Evolutionary conservation across 2,113 vertebrate genomes (phyloP).

Genomic region (Poecilia latipinna): DNA sequence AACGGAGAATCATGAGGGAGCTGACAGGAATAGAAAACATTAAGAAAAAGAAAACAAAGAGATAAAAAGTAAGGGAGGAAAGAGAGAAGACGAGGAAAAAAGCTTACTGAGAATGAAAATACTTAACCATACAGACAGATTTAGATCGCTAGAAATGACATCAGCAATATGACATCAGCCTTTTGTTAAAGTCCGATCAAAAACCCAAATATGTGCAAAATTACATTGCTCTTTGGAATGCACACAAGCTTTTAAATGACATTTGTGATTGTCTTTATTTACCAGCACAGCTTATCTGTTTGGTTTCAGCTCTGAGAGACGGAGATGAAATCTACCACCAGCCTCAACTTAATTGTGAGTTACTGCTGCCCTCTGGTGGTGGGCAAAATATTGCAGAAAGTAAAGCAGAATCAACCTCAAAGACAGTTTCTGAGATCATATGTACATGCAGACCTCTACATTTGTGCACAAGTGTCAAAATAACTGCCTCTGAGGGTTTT

Average conservation of each 20-base stretch:
- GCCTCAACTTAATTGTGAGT: slow-evolving; percentile 31
- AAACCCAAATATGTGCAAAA: neutral
- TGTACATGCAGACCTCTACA: neutral
- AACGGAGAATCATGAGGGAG: neutral
- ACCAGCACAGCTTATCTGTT: neutral
- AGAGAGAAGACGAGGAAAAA: neutral
- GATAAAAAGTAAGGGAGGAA: neutral
- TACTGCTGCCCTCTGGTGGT: slow-evolving; percentile 72
- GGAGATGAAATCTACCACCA: neutral
- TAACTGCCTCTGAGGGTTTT: neutral
- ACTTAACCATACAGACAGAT: too few relatives aligned
- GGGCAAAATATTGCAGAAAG: neutral
- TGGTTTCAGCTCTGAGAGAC: too few relatives aligned
- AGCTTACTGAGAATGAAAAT: too few relatives aligned
- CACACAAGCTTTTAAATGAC: neutral
- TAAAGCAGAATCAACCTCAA: neutral
- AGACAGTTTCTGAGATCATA: neutral
- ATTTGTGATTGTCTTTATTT: neutral
- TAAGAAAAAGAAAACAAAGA: too few relatives aligned
- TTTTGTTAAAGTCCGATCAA: too few relatives aligned
- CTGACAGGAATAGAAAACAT: neutral
- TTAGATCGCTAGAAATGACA: too few relatives aligned
- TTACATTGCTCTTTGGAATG: neutral
- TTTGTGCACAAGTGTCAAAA: neutral
- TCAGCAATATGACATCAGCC: too few relatives aligned